Evolutionary conservation across 2,888 invertebrate species (phyloP), one percentile per base, ranked within the genome.

Genomic region (Phyllotreta cruciferae): DNA sequence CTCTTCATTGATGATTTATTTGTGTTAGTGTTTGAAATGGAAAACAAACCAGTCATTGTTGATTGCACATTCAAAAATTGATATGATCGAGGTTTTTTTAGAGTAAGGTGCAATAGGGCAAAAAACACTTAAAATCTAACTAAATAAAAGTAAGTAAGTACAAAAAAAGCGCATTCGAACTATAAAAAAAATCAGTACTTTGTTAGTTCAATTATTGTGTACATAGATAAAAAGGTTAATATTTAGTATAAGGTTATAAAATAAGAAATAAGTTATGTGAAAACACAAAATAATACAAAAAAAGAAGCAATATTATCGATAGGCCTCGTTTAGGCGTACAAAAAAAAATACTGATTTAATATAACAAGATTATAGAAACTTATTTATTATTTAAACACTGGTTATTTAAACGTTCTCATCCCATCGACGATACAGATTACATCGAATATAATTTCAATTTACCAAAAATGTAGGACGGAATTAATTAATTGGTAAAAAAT

Each of bases 31-130:
- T 60, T 63, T 49, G 64, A 61, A 55, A 66, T 55, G 52, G 11
- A 56, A 60, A 45, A 41, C 56, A 67, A 70, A 69, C 69, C 71
- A 74, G 71, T 70, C 69, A 70, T 68, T 24, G 57, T 63, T 72
- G 75, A 74, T 74, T 74, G 75, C 74, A 74, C 73, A 69, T 69
- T 71, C 64, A 70, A 73, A 72, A 72, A 66, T 75, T 75, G 75
- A 75, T 75, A 75, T 75, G 75, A 71, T 70, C 60, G 66, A 69
- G 44, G 50, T 66, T 70, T 66, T 24, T 68, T 69, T 69, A 67
- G 67, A 67, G 62, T 62, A 65, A 63, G 67, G 64, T 60, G 58
- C 58, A 64, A 63, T 57, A 61, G 61, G 57, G 55, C 60, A 52
- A 41, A 61, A 64, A 60, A 58, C 65, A 66, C 62, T 63, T 62